Evolutionary conservation across 2,888 invertebrate genomes (phyloP), one percentile per base, ranked within the genome.

Genomic region (Cryptosula pallasiana): DNA sequence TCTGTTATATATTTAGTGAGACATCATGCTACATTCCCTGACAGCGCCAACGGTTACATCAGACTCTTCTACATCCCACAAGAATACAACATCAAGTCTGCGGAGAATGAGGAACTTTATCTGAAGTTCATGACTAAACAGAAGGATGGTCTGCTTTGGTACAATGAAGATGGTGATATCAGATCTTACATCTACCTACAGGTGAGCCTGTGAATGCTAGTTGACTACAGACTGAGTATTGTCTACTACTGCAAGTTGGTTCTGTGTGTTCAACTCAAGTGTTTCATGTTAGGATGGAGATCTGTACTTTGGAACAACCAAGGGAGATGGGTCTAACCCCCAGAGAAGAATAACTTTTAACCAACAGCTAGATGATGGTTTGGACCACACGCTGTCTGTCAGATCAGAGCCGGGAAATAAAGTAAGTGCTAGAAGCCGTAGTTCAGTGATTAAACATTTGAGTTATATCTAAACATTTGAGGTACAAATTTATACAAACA

Each of bases 141-240:
- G 16, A 74, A 76, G 0, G 76, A 81, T 57, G 83, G 83, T 0
- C 75, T 83, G 13, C 73, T 83, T 35, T 83, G 81, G 81, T 80
- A 78, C 70, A 77, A 78, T 20, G 76, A 80, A 3, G 77, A 77
- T 27, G 69, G 63, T 0, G 72, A 75, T 55, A 73, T 75, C 13
- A 74, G 78, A 55, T 77, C 77, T 69, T 74, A 80, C 73, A 72
- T 83, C 35, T 78, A 78, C 55, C 72, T 83, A 57, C 79, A 80
- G 80, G 83, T 83, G n/a, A n/a, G n/a, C n/a, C n/a, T n/a, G n/a
- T n/a, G n/a, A n/a, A n/a, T n/a, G n/a, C n/a, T n/a, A n/a, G n/a
- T n/a, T n/a, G n/a, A n/a, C n/a, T n/a, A n/a, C n/a, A n/a, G n/a
- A n/a, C n/a, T n/a, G n/a, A n/a, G n/a, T n/a, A n/a, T n/a, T n/a